These are phyloP conservation scores for Glaucidium brasilianum DNA, from an alignment of 2,113 vertebrate species.

Conservation along the genomic window DNA sequence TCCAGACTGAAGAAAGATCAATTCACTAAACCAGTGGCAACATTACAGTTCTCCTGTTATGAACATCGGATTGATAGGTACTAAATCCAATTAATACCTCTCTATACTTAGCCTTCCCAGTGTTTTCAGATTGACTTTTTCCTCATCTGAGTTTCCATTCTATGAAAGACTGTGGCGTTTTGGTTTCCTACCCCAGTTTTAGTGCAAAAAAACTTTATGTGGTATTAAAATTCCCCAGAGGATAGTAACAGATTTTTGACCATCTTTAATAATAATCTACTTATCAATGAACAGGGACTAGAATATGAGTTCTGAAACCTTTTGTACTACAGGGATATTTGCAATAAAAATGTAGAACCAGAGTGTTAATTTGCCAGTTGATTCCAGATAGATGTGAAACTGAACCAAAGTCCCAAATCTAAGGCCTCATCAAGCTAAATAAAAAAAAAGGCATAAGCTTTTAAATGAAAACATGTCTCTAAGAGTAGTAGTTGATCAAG, in stretches of 20 bases:
- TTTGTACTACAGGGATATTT: neutral
- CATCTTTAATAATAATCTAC: neutral
- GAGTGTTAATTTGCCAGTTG: neutral
- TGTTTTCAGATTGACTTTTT: neutral
- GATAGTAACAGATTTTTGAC: neutral
- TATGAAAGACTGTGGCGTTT: neutral
- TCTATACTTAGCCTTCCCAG: neutral
- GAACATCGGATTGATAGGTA: neutral
- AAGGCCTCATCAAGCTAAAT: neutral
- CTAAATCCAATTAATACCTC: neutral
- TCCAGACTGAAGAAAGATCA: neutral
- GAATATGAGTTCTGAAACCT: neutral
- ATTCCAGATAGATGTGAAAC: neutral
- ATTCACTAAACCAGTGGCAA: neutral
- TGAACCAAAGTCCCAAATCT: neutral
- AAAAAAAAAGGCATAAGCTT: neutral
- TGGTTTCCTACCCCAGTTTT: neutral
- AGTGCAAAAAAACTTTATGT: neutral
- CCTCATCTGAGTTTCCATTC: neutral
- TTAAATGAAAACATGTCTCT: neutral
- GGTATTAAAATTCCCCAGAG: neutral
- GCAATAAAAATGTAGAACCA: neutral
- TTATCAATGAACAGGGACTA: neutral
- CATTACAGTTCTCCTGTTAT: neutral
- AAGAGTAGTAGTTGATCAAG: neutral